These are phyloP conservation scores for Alloplasta piceator DNA, from an alignment of 2,888 invertebrate species.

Conservation along the genomic window DNA sequence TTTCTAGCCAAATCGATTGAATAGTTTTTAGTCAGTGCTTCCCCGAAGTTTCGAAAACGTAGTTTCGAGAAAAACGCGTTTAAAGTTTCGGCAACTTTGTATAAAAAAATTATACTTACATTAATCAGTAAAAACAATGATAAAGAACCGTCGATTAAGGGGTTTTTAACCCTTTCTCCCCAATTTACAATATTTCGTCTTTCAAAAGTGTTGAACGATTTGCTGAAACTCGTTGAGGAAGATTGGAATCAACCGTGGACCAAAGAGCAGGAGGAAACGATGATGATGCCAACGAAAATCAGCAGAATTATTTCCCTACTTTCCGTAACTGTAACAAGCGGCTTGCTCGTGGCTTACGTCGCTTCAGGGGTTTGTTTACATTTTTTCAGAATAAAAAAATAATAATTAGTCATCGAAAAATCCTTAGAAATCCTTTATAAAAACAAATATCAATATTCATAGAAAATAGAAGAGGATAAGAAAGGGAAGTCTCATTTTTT, in stretches of 20 bases:
- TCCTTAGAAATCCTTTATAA: background rate
- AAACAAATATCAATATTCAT: constrained; percentile 2
- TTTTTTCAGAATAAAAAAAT: background rate
- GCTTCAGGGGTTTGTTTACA: background rate
- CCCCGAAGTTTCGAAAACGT: no score
- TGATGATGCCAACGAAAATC: constrained; percentile 63
- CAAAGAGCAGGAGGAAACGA: constrained; percentile 56
- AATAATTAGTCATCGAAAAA: constrained; percentile 6
- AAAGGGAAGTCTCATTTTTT: no score
- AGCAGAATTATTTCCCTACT: constrained; percentile 62
- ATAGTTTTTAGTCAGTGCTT: no score
- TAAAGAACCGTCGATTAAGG: background rate
- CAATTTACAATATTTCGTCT: background rate
- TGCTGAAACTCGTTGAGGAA: constrained; percentile 50
- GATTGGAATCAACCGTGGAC: constrained; percentile 60
- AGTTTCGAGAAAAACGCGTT: no score
- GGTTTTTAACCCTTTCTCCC: background rate
- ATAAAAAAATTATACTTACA: no score
- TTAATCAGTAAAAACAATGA: no score
- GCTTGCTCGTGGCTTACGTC: constrained; percentile 59
- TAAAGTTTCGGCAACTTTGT: no score
- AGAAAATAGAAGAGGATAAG: background rate
- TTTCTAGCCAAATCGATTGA: no score
- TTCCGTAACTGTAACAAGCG: constrained; percentile 62
- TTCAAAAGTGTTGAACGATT: constrained; percentile 39